Evolutionary conservation across 92 coral and sea anemone genomes (phyloP), one percentile per base, ranked within the genome.

Genomic region (Phenganax stokvisi): DNA sequence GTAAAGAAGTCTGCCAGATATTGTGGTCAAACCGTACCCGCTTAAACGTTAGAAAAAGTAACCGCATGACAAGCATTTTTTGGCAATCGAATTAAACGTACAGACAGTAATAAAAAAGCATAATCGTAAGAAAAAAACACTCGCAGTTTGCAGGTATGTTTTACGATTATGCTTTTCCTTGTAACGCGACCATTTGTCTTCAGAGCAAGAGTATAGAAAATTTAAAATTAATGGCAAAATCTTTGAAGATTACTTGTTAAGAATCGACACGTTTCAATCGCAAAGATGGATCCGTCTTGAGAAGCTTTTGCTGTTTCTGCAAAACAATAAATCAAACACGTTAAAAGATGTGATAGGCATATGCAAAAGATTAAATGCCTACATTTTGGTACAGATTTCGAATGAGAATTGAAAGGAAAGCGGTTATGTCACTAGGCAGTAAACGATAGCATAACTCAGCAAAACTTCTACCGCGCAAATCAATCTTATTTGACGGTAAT

Each of bases 241-340:
- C 44, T 30, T 15, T 30, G 68, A 58, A 74, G 28, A 0, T 6
- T 74, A 12, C 20, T 57, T 60, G 53, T 54, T 90, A 92, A 37
- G 92, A 91, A 82, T 93, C 97, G 37, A 87, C 88, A 74, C 93
- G 90, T 84, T 92, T 91, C 47, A 93, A 81, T 65, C 97, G 88
- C 57, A 93, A 84, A 1, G 97, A 85, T 9, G 97, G 97, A 71
- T 93, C 97, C 28, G 97, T 93, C 81, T 93, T 93, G 12, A 93
- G 90, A 16, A 91, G 85, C 84, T 93, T 93, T 51, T 83, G 89
- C 86, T 93, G 92, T 91, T 91, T 93, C 97, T 93, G 92, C 63
- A 76, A 82, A 72, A 7, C n/a, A 27, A 76, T 17, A 51, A 76
- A 37, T 56, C 52, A 29, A 51, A 52, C 15, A 17, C 20, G 51